Base-by-base conservation (phyloP, 2,888 invertebrate species). In the Petrophora chlorosata region DNA sequence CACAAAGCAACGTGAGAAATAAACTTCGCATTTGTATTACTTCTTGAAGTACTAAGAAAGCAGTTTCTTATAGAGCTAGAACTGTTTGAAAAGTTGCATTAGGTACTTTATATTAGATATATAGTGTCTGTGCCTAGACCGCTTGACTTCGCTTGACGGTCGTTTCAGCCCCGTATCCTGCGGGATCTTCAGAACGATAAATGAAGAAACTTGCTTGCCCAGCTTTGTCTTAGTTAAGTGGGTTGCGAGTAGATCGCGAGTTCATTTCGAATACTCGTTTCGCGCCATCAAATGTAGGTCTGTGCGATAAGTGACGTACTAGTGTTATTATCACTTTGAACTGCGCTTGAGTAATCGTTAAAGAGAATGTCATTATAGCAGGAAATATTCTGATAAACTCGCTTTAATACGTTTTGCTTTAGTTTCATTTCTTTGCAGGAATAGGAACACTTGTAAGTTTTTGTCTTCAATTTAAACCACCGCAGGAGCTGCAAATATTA, bases 61-160 rank as follows among this genome's bases (percentile, higher is more conserved):
- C 53, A 29, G 51, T 58, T 56, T 44, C 25, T 33, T 28, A 33
- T 35, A 43, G 28, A 29, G 34, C 17, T 25, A 23, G 29, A 32
- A 48, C n/a, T n/a, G n/a, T n/a, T n/a, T n/a, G n/a, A n/a, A n/a
- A n/a, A n/a, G n/a, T n/a, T n/a, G n/a, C n/a, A n/a, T n/a, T n/a
- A n/a, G n/a, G n/a, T n/a, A n/a, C n/a, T n/a, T n/a, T n/a, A n/a
- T n/a, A n/a, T n/a, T n/a, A 59, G 57, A 59, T 50, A 60, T 64
- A 73, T 79, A 78, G 80, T 80, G 79, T 82, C 63, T 67, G 63
- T 63, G 71, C 69, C 72, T 73, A 76, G 73, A 73, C 69, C 70
- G 76, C 78, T 84, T 82, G 80, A 81, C 84, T 84, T 85, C 82
- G 80, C 85, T 85, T 84, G 84, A 80, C 83, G 70, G 65, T 67